phyloP scores from a whole-genome alignment of 2,888 invertebrate species.

The Vesta saturnalis region DNA sequence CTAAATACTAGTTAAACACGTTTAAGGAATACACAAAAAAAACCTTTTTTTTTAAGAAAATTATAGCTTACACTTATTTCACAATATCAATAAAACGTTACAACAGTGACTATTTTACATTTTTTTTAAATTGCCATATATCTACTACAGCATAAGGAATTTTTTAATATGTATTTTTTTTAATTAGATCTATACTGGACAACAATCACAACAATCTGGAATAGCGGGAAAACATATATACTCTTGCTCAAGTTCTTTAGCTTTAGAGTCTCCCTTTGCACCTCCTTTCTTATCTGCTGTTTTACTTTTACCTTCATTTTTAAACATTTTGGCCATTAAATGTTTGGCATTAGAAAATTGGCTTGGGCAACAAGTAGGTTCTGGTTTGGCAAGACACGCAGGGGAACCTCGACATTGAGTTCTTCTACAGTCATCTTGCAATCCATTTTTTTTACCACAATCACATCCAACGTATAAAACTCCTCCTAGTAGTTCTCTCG shows the following conservation, averaged over 20 bases:
- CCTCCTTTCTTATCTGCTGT: too few relatives aligned
- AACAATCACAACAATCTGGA: slow-evolving; percentile 18
- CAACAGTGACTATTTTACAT: too few relatives aligned
- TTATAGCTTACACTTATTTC: too few relatives aligned
- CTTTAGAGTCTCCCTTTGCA: slow-evolving; percentile 2
- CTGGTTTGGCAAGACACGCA: slow-evolving; percentile 62
- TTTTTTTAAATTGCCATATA: too few relatives aligned
- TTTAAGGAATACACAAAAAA: too few relatives aligned
- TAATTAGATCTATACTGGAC: too few relatives aligned
- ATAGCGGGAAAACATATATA: slow-evolving; percentile 57
- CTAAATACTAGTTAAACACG: too few relatives aligned
- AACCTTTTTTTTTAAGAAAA: too few relatives aligned
- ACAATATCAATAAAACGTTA: too few relatives aligned
- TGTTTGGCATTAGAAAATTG: slow-evolving; percentile 56
- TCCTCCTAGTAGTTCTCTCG: slow-evolving; percentile 66
- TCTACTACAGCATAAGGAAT: too few relatives aligned
- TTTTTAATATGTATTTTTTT: too few relatives aligned
- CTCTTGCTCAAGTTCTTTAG: slow-evolving; percentile 42
- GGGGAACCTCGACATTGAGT: slow-evolving; percentile 65
- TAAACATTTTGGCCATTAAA: slow-evolving; percentile 39
- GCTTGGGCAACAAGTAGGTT: slow-evolving; percentile 64
- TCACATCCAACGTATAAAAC: slow-evolving; percentile 67
- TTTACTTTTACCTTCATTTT: background rate
- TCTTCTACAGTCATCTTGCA: slow-evolving; percentile 69
- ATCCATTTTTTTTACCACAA: slow-evolving; percentile 68